Evolutionary conservation across 2,797 vertebrate genomes (phyloP).

Genomic region (Etheostoma nigrum): DNA sequence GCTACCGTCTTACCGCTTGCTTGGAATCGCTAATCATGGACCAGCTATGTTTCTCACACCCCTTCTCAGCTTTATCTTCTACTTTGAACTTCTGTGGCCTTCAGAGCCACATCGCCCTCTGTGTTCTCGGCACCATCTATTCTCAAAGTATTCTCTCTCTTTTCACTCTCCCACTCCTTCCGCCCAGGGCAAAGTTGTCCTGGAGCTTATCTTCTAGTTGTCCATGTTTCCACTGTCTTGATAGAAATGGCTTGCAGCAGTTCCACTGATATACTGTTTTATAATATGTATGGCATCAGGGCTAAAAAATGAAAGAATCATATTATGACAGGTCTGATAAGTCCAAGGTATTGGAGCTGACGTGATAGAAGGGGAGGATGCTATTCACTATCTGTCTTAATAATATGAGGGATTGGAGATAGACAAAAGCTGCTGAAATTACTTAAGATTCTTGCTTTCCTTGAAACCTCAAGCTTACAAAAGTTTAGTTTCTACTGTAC

Average conservation of each 20-base stretch:
- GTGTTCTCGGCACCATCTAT: conserved; percentile 34
- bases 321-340: conserved; percentile 72
- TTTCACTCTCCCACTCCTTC: conserved; percentile 38
- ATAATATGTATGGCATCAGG: conserved; percentile 29
- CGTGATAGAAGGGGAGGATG: conserved; percentile 22
- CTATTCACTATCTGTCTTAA: conserved; percentile 29
- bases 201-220: conserved; percentile 75
- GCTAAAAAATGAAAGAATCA: conserved; percentile 65
- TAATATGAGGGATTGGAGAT: conserved; percentile 30
- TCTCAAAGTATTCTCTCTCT: conserved; percentile 41
- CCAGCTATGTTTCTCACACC: conserved; percentile 38
- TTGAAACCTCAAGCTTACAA: conserved; percentile 8
- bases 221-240: conserved; percentile 61
- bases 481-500: conserved; percentile 14
- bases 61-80: conserved; percentile 46
- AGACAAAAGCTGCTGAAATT: conserved; percentile 37
- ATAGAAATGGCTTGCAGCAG: conserved; percentile 66
- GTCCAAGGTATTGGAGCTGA: conserved; percentile 53
- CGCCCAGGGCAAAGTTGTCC: conserved; percentile 58
- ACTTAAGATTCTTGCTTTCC: conserved; percentile 2
- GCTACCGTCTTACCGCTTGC: conserved; percentile 1
- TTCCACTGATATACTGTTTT: conserved; percentile 51
- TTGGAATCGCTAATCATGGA: conserved; percentile 28
- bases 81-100: conserved; percentile 59
- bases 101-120: conserved; percentile 46